Evolutionary conservation across 2,113 vertebrate species (phyloP).

Genomic region (Empidonax alnorum): DNA sequence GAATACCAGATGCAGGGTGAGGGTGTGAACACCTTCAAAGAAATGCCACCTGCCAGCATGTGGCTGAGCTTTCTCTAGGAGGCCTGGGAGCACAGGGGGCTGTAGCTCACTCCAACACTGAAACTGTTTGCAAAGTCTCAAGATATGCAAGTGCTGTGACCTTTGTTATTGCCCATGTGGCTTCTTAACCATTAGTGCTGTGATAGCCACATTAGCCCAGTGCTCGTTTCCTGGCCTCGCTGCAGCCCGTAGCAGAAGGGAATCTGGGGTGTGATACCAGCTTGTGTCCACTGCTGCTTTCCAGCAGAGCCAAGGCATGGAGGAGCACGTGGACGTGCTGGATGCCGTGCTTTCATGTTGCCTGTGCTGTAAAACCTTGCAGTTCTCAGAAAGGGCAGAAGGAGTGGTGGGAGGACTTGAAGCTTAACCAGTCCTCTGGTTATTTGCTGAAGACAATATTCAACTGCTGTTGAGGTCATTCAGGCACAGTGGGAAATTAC

Average conservation of each 20-base stretch:
- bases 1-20: not conserved
- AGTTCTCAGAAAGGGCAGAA: not conserved
- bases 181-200: not conserved
- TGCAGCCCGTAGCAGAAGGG: not conserved
- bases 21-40: not conserved
- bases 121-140: not conserved
- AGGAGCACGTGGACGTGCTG: not conserved
- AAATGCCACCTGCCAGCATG: not conserved
- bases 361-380: not conserved
- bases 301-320: not conserved
- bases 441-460: not conserved
- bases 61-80: not conserved
- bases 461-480: not conserved
- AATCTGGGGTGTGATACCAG: not conserved
- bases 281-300: not conserved
- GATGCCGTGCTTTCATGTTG: not conserved
- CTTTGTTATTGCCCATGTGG: not conserved
- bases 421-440: not conserved
- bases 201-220: not conserved
- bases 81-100: not conserved
- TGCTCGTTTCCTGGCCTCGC: not conserved
- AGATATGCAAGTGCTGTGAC: not conserved
- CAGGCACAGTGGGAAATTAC: conserved; percentile 75
- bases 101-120: not conserved
- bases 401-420: not conserved